A percentile compares a stretch with the other conserved stretches of the same genome.
Conservation (phyloP, 2,113 vertebrate genomes). For the Seriola aureovittata region DNA sequence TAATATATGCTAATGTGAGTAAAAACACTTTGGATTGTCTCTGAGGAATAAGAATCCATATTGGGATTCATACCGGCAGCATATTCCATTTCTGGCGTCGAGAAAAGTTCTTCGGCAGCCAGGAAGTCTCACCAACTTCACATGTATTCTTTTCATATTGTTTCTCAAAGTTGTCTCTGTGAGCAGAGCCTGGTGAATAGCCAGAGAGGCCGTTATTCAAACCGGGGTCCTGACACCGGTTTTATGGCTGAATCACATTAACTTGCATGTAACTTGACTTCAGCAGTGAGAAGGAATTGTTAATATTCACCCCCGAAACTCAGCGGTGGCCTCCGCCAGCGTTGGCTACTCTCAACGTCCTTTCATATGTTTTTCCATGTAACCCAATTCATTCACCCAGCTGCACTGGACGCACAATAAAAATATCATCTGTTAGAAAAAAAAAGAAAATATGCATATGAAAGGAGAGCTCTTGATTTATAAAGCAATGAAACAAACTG, state of each 20-base stretch:
- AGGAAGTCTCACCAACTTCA: constrained; percentile 43
- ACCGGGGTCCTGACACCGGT: constrained; percentile 68
- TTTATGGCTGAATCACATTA: constrained; percentile 60
- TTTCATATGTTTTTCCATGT: constrained; percentile 37
- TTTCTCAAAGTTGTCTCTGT: constrained; percentile 55
- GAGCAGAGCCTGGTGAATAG: constrained; percentile 47
- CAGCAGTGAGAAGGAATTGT: constrained; percentile 22
- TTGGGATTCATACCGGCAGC: constrained; percentile 60
- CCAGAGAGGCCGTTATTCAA: constrained; percentile 68
- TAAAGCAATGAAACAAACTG: too few relatives aligned
- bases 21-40: constrained; percentile 78
- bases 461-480: background rate
- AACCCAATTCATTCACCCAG: constrained; percentile 7
- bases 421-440: background rate
- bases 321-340: constrained; percentile 8
- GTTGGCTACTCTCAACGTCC: background rate
- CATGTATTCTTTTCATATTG: constrained; percentile 41
- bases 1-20: constrained; percentile 80
- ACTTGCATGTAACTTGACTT: constrained; percentile 46
- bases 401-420: background rate
- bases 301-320: constrained; percentile 25
- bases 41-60: constrained; percentile 73
- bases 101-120: constrained; percentile 65
- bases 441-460: background rate
- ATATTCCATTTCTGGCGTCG: constrained; percentile 33